Evolutionary conservation across 2,888 invertebrate species (phyloP).

Genomic region (Dryomyza anilis): DNA sequence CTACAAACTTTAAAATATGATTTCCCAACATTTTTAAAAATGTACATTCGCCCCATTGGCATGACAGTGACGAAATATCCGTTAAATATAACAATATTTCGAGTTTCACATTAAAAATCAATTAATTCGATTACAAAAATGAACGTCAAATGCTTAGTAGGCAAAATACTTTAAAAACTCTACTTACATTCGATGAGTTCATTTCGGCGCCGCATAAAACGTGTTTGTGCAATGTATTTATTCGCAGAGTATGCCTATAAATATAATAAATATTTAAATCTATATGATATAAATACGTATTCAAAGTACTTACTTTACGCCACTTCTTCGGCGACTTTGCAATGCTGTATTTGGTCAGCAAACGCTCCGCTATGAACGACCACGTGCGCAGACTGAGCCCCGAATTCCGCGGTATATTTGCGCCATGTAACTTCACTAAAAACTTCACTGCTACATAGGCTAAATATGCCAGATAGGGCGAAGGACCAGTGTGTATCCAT

Average conservation of each 20-base stretch:
- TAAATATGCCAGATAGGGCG: background rate
- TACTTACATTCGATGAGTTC: background rate
- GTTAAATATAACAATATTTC: too few species aligned
- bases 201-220: background rate
- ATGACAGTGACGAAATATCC: too few species aligned
- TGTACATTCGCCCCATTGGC: too few species aligned
- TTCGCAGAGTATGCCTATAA: background rate
- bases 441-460: background rate
- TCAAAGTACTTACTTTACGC: conserved; percentile 1
- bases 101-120: too few species aligned
- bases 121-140: too few species aligned
- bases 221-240: conserved; percentile 1
- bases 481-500: background rate
- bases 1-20: too few species aligned
- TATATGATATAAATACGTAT: background rate
- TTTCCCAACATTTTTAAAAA: too few species aligned
- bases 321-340: background rate
- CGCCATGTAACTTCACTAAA: background rate
- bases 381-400: background rate
- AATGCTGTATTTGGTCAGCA: background rate
- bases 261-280: background rate
- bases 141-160: too few species aligned
- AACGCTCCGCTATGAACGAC: background rate
- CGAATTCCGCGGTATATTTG: background rate
- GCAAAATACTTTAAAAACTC: background rate